Conservation (phyloP, 2,113 vertebrate species). For the Hirundichthys speculiger region DNA sequence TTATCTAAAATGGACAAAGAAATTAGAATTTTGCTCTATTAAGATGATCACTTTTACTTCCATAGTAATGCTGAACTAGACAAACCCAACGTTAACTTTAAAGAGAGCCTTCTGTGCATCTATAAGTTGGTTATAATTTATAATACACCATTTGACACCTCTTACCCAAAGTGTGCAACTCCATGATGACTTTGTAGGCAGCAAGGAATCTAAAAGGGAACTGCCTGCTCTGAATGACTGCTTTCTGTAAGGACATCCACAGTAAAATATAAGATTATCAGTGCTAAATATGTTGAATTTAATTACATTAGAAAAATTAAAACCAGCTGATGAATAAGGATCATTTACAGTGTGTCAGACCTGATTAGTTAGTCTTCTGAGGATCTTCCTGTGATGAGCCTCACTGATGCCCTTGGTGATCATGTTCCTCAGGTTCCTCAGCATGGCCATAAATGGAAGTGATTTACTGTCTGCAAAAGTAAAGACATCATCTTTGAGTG, state of each 20-base stretch:
- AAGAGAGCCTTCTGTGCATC: too few relatives aligned
- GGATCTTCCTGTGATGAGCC: slow-evolving; percentile 81
- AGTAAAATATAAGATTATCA: background rate
- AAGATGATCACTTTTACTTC: too few relatives aligned
- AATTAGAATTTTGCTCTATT: too few relatives aligned
- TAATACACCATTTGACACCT: background rate
- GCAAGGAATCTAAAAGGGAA: slow-evolving; percentile 90
- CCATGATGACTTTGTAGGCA: slow-evolving; percentile 85
- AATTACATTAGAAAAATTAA: background rate
- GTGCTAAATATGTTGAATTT: background rate
- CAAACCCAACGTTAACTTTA: too few relatives aligned
- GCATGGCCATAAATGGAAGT: slow-evolving; percentile 92
- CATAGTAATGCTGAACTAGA: too few relatives aligned
- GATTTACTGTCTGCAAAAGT: slow-evolving; percentile 80
- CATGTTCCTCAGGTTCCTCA: slow-evolving; percentile 90
- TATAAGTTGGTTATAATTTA: too few relatives aligned
- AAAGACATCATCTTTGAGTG: background rate
- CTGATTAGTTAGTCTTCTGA: slow-evolving; percentile 80
- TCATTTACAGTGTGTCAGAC: slow-evolving; percentile 53
- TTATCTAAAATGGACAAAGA: too few relatives aligned
- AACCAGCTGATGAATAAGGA: background rate
- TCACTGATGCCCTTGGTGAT: slow-evolving; percentile 84
- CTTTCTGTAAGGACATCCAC: slow-evolving; percentile 71
- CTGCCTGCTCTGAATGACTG: slow-evolving; percentile 85
- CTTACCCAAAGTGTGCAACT: slow-evolving; percentile 68